Percentiles rank a stretch among this genome's conserved stretches.
These are phyloP conservation scores for Drosophila testacea DNA, from an alignment of 2,888 invertebrate genomes.

Conservation along the genomic window DNA sequence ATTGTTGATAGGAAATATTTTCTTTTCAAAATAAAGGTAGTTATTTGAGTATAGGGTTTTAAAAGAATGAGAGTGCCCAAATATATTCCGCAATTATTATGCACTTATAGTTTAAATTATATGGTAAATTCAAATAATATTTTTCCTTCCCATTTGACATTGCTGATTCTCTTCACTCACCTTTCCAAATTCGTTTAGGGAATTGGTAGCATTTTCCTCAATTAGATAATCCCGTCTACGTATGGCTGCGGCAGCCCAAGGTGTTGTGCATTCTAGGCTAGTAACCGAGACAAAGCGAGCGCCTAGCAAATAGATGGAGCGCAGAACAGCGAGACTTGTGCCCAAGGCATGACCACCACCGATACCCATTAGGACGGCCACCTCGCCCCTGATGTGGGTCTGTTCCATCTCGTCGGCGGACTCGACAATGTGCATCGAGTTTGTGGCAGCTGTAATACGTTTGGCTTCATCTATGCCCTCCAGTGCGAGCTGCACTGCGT, in stretches of 20 bases:
- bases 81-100: too few species aligned
- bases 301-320: slow-evolving; percentile 89
- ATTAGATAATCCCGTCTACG: slow-evolving; percentile 81
- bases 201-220: slow-evolving; percentile 83
- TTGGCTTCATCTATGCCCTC: slow-evolving; percentile 89
- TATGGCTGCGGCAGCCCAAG: slow-evolving; percentile 86
- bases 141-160: not conserved
- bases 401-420: slow-evolving; percentile 87
- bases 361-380: slow-evolving; percentile 88
- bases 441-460: slow-evolving; percentile 86
- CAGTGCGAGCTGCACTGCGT: slow-evolving; percentile 88
- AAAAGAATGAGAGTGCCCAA: too few species aligned
- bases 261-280: slow-evolving; percentile 88
- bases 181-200: slow-evolving; percentile 85
- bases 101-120: too few species aligned
- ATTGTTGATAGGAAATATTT: too few species aligned
- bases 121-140: too few species aligned
- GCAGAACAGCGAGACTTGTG: slow-evolving; percentile 88
- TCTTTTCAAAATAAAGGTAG: too few species aligned
- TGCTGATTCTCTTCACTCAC: slow-evolving; percentile 56
- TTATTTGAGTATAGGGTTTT: too few species aligned
- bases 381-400: slow-evolving; percentile 87
- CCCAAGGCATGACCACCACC: slow-evolving; percentile 90
- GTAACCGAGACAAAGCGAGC: slow-evolving; percentile 89
- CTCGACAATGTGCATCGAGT: slow-evolving; percentile 86